Conservation (phyloP, 2,888 invertebrate species). For the Lycophotia porphyrea region DNA sequence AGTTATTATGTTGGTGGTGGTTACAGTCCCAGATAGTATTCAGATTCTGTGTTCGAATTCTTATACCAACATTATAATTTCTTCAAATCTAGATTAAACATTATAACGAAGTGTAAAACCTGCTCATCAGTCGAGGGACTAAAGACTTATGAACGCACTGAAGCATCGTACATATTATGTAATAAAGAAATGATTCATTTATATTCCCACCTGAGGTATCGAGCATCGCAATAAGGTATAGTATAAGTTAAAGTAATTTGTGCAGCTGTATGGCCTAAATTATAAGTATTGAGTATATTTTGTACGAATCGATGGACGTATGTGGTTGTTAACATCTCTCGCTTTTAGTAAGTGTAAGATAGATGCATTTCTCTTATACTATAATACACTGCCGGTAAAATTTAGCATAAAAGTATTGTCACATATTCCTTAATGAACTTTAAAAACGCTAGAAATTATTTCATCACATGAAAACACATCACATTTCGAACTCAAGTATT, state of each 20-base stretch:
- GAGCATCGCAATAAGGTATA: conserved; percentile 56
- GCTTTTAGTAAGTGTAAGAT: conserved; percentile 54
- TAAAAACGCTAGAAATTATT: conserved; percentile 4
- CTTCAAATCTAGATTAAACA: conserved; percentile 9
- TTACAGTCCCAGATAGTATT: background rate
- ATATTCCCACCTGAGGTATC: conserved; percentile 70
- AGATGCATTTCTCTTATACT: conserved; percentile 43
- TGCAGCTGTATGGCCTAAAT: conserved; percentile 65
- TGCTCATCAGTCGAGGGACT: conserved; percentile 42
- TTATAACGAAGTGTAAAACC: conserved; percentile 25
- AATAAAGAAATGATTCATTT: conserved; percentile 42
- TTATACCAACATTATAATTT: background rate
- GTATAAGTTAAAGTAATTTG: conserved; percentile 43
- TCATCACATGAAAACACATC: conserved; percentile 63
- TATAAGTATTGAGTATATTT: conserved; percentile 63
- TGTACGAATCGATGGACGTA: conserved; percentile 64
- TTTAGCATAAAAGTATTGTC: conserved; percentile 10
- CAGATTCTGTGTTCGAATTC: conserved; percentile 4
- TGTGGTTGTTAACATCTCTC: conserved; percentile 48
- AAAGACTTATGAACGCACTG: conserved; percentile 30
- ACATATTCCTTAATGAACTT: conserved; percentile 26
- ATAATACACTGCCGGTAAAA: conserved; percentile 40
- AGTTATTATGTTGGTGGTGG: background rate
- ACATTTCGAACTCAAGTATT: conserved; percentile 49
- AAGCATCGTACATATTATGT: conserved; percentile 29